Evolutionary conservation across 2,113 vertebrate genomes (phyloP), one percentile per base, ranked within the genome.

Genomic region (Forbesichthys papilliferus): DNA sequence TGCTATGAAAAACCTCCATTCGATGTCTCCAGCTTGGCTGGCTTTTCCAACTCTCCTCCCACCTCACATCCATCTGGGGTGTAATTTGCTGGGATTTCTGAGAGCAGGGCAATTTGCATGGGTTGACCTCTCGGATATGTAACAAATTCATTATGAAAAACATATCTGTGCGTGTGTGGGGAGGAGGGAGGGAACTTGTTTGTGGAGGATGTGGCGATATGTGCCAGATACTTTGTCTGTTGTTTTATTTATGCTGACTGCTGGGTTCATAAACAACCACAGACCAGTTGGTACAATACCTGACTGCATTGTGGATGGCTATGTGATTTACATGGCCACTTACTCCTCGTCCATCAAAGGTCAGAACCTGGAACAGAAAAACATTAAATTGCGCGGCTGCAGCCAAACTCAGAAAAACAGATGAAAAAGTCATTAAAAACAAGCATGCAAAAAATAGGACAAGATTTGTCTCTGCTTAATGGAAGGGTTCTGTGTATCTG

Each of bases 301-400:
- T 97, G 86, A 95, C 54, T 5, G 95, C 92, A 4, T 81, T 53
- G 73, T 96, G 80, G 60, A 99, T 86, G 59, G 95, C 91, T 10
- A 85, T 55, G 73, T 99, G 98, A 87, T 99, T 99, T 70, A 89
- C 85, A 61, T 99, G 98, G 42, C 96, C 92, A 3, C 96, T 99
- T 74, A 98, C 94, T 75, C 97, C 98, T 55, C 87, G 85, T 0
- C 86, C 94, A 75, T 99, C 98, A 47, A 99, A 99, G 18, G 96
- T 98, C 86, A 99, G 89, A 86, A 99, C 95, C 97, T 99, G 91
- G 63, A 90, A 74, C 64, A 80, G 86, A 71, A 89, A 67, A 85
- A 78, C 7, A 62, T 60, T 13, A 68, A 56, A 75, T 1, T 63
- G 52, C 65, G 63, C 27, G 2, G 27, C 47, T 58, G 61, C 46